Evolutionary conservation across 1,140 invertebrate genomes (phyloP).

Genomic region (Grapholita molesta): DNA sequence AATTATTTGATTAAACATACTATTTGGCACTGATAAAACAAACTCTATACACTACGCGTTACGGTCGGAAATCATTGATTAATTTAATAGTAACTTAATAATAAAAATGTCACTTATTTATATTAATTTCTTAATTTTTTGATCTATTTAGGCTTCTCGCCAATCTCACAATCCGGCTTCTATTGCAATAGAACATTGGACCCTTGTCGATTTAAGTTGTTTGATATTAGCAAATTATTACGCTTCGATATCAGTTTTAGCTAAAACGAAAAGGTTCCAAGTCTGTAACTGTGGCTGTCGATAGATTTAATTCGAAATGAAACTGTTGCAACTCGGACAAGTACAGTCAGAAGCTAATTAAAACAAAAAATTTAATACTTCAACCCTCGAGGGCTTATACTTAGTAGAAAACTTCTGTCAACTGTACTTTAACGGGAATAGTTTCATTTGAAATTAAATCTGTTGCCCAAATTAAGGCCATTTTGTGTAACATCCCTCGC

Average conservation of each 20-base stretch:
- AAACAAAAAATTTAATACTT: too few relatives aligned
- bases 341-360: not conserved
- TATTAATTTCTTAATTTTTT: not conserved
- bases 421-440: not conserved
- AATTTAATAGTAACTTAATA: slow-evolving; percentile 1
- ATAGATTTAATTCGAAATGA: not conserved
- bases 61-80: not conserved
- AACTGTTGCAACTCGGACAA: not conserved
- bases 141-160: not conserved
- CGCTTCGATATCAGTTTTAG: not conserved
- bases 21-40: slow-evolving; percentile 39
- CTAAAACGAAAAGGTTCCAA: not conserved
- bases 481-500: not conserved
- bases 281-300: not conserved
- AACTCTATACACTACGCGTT: slow-evolving; percentile 19
- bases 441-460: not conserved
- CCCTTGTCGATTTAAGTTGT: not conserved
- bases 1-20: slow-evolving; percentile 24
- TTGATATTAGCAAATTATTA: not conserved
- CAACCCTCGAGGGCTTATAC: too few relatives aligned
- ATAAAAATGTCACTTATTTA: not conserved
- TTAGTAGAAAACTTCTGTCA: not conserved
- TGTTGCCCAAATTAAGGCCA: not conserved
- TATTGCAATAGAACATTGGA: not conserved
- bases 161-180: not conserved